Evolutionary conservation across 2,888 invertebrate genomes (phyloP).

Genomic region (Syritta pipiens): DNA sequence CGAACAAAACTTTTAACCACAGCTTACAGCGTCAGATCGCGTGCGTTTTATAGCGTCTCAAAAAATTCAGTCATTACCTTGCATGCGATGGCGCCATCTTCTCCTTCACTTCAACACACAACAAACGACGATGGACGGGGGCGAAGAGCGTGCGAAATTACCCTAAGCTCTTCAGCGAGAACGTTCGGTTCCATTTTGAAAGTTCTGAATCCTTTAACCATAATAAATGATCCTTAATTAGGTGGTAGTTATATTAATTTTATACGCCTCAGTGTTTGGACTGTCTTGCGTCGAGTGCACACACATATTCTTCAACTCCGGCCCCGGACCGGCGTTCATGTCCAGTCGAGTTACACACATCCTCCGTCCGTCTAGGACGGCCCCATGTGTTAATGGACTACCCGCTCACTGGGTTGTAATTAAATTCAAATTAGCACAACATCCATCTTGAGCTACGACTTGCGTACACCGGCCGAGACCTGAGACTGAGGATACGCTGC

Average conservation of each 20-base stretch:
- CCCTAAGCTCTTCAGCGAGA: conserved; percentile 51
- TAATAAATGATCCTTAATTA: conserved; percentile 77
- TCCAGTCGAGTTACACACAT: conserved; percentile 61
- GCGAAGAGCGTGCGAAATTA: conserved; percentile 57
- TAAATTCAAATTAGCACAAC: conserved; percentile 78
- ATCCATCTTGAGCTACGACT: conserved; percentile 71
- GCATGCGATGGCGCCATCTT: conserved; percentile 68
- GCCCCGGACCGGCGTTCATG: conserved; percentile 49
- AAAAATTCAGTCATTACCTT: conserved; percentile 60
- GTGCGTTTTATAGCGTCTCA: conserved; percentile 58
- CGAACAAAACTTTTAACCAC: conserved; percentile 54
- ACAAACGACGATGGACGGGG: too few species aligned
- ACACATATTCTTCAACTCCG: not conserved
- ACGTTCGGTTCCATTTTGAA: conserved; percentile 50
- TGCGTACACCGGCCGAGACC: conserved; percentile 15
- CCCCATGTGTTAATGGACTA: conserved; percentile 74
- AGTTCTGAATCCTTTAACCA: conserved; percentile 66
- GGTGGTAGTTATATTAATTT: conserved; percentile 77
- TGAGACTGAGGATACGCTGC: conserved; percentile 22
- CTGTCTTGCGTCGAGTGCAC: conserved; percentile 8
- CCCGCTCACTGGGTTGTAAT: conserved; percentile 74
- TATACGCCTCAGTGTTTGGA: conserved; percentile 73
- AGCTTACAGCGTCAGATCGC: conserved; percentile 54
- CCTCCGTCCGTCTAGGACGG: conserved; percentile 64
- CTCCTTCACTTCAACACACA: too few species aligned